A percentile compares a stretch with the other conserved stretches of the same genome.
Conservation (phyloP, 2,888 invertebrate genomes). For the Apamea anceps region DNA sequence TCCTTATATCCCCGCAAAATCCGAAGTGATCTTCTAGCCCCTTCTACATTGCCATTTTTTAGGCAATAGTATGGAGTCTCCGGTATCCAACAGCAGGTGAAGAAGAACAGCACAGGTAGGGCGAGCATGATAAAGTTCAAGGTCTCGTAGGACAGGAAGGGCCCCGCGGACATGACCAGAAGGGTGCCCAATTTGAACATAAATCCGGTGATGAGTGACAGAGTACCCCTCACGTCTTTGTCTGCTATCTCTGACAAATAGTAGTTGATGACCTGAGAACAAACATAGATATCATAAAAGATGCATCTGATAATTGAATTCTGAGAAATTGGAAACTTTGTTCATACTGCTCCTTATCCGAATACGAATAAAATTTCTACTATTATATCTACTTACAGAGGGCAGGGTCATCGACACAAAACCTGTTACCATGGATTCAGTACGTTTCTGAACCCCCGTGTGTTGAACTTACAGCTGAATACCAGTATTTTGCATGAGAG, state of each 20-base stretch:
- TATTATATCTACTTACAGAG: too few species aligned
- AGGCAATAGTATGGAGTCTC: constrained; percentile 91
- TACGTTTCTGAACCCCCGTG: too few species aligned
- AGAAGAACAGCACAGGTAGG: constrained; percentile 85
- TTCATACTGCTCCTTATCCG: neutral
- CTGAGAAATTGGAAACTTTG: neutral
- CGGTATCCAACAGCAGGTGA: constrained; percentile 89
- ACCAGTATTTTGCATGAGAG: too few species aligned
- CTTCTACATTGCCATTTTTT: constrained; percentile 83
- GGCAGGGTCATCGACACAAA: too few species aligned
- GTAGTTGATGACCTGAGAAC: constrained; percentile 83
- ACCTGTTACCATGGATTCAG: too few species aligned
- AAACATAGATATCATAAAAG: neutral
- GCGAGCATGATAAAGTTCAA: constrained; percentile 83
- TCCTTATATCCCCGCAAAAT: constrained; percentile 80
- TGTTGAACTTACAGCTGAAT: too few species aligned
- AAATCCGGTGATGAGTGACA: constrained; percentile 79
- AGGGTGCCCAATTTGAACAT: constrained; percentile 84
- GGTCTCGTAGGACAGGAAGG: constrained; percentile 80
- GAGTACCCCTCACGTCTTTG: constrained; percentile 83
- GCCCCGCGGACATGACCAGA: constrained; percentile 82
- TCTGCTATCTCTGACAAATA: constrained; percentile 87
- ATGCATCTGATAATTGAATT: neutral
- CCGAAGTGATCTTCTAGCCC: constrained; percentile 83
- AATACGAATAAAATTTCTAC: neutral